Percentiles rank a stretch among this genome's conserved stretches.
phyloP scores from a whole-genome alignment of 2,113 vertebrate genomes.

The Phaethon lepturus region DNA sequence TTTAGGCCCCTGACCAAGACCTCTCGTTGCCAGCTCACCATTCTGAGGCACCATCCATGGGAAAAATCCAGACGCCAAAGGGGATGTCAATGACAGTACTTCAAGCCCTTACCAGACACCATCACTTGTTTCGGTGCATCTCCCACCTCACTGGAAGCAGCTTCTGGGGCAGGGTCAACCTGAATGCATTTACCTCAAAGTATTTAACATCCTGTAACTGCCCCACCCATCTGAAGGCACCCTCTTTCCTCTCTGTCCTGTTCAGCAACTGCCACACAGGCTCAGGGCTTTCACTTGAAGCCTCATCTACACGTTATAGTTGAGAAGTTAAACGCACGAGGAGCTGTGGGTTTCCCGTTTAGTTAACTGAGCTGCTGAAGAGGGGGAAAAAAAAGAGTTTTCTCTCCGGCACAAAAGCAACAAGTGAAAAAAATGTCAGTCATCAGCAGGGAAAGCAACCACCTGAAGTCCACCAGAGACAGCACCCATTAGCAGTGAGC shows the following conservation, averaged over 20 bases:
- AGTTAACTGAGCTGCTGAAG: background rate
- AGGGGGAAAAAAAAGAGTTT: background rate
- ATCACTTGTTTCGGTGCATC: background rate
- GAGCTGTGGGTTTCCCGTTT: background rate
- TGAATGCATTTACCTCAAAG: background rate
- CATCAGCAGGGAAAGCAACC: background rate
- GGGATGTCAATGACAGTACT: background rate
- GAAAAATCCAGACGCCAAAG: accelerated
- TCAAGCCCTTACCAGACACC: background rate
- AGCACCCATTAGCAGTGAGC: background rate
- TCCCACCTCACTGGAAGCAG: background rate
- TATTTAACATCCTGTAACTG: background rate
- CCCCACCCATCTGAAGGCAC: background rate
- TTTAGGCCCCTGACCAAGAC: background rate
- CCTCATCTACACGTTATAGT: accelerated
- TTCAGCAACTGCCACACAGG: background rate
- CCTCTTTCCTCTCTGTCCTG: background rate
- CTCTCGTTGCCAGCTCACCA: background rate
- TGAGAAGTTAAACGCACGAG: background rate
- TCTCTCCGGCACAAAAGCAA: background rate
- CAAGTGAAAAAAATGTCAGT: background rate
- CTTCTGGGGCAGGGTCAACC: background rate
- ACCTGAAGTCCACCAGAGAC: background rate
- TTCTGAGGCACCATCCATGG: background rate
- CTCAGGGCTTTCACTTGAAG: background rate